Percentiles rank a stretch among this genome's conserved stretches.
phyloP scores from a whole-genome alignment of 2,113 vertebrate species.

The Pituophis catenifer region DNA sequence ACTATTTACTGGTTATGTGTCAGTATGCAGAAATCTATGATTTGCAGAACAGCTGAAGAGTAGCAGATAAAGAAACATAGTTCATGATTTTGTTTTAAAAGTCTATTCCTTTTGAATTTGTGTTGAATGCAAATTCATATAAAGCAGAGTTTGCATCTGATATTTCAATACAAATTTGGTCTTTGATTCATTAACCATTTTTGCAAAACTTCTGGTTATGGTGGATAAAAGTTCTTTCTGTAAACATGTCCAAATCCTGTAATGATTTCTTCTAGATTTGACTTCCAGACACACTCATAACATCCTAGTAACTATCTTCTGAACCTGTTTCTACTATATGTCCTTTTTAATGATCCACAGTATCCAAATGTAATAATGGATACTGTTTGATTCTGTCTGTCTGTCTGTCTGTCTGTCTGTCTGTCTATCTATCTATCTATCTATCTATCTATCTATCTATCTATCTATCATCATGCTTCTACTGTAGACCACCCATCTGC shows the following conservation, averaged over 20 bases:
- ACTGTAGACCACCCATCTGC: too few species aligned
- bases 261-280: neutral
- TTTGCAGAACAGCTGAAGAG: neutral
- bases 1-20: neutral
- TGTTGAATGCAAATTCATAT: neutral
- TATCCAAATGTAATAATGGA: neutral
- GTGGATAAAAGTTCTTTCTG: neutral
- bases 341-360: neutral
- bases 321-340: neutral
- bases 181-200: neutral
- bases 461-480: too few species aligned
- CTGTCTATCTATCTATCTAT: too few species aligned
- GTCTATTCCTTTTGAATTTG: neutral
- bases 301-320: neutral
- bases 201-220: neutral
- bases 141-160: neutral
- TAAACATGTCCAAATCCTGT: neutral
- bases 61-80: neutral
- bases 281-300: neutral
- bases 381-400: neutral
- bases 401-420: too few species aligned
- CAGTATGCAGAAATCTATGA: neutral
- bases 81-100: neutral
- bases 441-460: too few species aligned
- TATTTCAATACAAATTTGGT: neutral